Evolutionary conservation across 2,113 vertebrate genomes (phyloP), one percentile per base, ranked within the genome.

Genomic region (Platysternon megacephalum): DNA sequence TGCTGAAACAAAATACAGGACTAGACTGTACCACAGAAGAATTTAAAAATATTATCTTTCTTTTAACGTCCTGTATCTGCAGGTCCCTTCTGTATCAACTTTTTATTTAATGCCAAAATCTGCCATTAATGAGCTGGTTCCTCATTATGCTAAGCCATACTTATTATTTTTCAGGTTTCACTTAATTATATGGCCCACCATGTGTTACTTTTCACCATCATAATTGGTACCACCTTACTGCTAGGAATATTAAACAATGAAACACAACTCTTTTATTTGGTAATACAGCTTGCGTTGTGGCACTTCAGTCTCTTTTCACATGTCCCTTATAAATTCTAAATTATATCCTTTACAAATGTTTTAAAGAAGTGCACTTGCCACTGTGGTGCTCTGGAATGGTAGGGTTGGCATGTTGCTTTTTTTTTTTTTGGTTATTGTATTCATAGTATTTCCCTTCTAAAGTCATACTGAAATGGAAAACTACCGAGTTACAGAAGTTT

Each of bases 131-230:
- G 87, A 94, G n/a, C 22, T 87, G 1, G 0, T 53, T 91, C 39
- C 32, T 95, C 49, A 86, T 93, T 96, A 91, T 89, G 51, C 49
- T 93, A 86, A 95, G 61, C 55, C 93, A 53, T 92, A 92, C 83
- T 89, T 89, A 97, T 95, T 93, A 93, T 91, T 95, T 85, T 87
- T 95, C 81, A 89, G 88, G 79, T 42, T 92, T 95, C 52, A 74
- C 32, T 94, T 97, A 97, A 97, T 97, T 93, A 91, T 92, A 93
- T 86, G 81, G 44, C 85, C 81, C 79, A 95, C 56, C n/a, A 93
- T 88, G 83, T 92, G 87, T 56, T 93, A 92, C 91, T 85, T 92
- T 95, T 93, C 79, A 84, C 28, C 65, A 65, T 85, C 58, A 19
- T 92, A 82, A 95, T 52, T 85, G 83, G 74, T 89, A 89, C 55